A percentile compares a stretch with the other conserved stretches of the same genome.
phyloP scores from a whole-genome alignment of 2,113 vertebrate genomes.

The Pao palembangensis region DNA sequence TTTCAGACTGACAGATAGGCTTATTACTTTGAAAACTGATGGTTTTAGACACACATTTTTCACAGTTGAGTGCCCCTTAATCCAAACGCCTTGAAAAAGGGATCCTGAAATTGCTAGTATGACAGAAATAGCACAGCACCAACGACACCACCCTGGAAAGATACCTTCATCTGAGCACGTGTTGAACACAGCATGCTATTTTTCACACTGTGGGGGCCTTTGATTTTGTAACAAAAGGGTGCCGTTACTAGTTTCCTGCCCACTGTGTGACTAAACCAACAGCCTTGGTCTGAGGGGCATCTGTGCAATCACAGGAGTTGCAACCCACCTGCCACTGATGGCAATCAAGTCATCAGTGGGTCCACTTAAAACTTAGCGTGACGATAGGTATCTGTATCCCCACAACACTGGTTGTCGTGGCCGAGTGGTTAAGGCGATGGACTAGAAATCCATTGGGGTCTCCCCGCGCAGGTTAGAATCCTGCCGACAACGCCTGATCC shows the following conservation, averaged over 20 bases:
- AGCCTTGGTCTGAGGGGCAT: conserved; percentile 29
- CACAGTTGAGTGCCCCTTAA: conserved; percentile 18
- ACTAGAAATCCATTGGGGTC: conserved; percentile 93
- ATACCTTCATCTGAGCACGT: conserved; percentile 40
- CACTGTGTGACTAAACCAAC: conserved; percentile 43
- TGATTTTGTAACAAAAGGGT: conserved; percentile 50
- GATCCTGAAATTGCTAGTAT: conserved; percentile 45
- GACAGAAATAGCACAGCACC: conserved; percentile 10
- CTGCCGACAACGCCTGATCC: conserved; percentile 86
- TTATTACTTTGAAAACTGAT: conserved; percentile 49
- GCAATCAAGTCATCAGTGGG: conserved; percentile 32
- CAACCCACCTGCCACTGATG: conserved; percentile 32
- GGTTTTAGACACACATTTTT: conserved; percentile 8
- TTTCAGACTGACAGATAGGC: conserved; percentile 18
- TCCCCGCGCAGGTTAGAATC: conserved; percentile 97
- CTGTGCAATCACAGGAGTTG: conserved; percentile 33
- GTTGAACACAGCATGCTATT: conserved; percentile 47
- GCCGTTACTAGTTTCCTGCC: conserved; percentile 29
- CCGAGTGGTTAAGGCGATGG: conserved; percentile 84
- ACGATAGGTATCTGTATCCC: conserved; percentile 8
- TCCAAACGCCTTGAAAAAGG: conserved; percentile 33
- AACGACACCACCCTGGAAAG: conserved; percentile 18
- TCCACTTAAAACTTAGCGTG: conserved; percentile 2
- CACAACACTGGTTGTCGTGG: conserved; percentile 58
- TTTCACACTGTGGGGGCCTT: conserved; percentile 43